Conservation (phyloP, 2,113 vertebrate species). For the Misgurnus anguillicaudatus region DNA sequence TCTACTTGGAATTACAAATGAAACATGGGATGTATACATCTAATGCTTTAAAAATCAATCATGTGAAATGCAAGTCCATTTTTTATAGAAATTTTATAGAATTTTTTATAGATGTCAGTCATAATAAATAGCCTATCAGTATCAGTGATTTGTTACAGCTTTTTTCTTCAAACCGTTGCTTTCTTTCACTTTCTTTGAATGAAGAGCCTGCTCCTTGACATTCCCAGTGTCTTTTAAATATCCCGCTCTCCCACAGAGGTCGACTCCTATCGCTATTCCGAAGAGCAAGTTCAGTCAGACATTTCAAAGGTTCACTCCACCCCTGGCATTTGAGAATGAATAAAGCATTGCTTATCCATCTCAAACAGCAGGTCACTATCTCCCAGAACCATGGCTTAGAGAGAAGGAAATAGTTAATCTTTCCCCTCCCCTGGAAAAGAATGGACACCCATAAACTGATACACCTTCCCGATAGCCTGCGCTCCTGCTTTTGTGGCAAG, state of each 20-base stretch:
- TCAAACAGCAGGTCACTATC: slow-evolving; percentile 53
- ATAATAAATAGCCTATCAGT: neutral
- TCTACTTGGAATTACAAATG: too few relatives aligned
- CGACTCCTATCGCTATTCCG: slow-evolving; percentile 21
- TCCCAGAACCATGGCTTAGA: slow-evolving; percentile 47
- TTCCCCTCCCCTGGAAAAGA: slow-evolving; percentile 43
- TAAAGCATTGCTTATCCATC: slow-evolving; percentile 54
- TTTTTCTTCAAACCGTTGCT: neutral
- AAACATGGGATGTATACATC: too few relatives aligned
- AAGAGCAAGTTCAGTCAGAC: slow-evolving; percentile 27
- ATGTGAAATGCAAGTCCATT: too few relatives aligned
- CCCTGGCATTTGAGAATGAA: slow-evolving; percentile 54
- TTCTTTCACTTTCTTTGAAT: slow-evolving; percentile 5
- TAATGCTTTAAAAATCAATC: too few relatives aligned
- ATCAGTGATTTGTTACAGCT: neutral
- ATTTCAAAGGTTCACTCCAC: slow-evolving; percentile 41
- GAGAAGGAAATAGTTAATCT: slow-evolving; percentile 51
- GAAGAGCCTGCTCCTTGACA: slow-evolving; percentile 23
- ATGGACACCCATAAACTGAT: slow-evolving; percentile 12
- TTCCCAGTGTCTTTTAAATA: slow-evolving; percentile 37
- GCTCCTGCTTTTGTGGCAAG: neutral
- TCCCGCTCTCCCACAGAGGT: slow-evolving; percentile 22
- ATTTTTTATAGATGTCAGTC: neutral
- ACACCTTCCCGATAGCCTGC: slow-evolving; percentile 16
- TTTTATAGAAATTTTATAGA: too few relatives aligned